Conservation (phyloP, 2,888 invertebrate genomes). For the Tetropium fuscum region DNA sequence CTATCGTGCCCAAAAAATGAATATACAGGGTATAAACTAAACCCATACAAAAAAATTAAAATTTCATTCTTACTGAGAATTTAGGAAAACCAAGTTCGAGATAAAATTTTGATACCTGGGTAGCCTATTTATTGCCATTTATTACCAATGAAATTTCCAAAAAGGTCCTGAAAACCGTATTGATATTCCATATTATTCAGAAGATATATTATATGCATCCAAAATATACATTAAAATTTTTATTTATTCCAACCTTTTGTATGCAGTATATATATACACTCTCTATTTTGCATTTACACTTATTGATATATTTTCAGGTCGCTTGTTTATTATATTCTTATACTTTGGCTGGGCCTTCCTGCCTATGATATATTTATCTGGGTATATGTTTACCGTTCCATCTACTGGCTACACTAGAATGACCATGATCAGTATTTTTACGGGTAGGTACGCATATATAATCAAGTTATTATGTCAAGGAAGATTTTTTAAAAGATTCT, state of each 20-base stretch:
- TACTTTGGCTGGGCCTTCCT: constrained; percentile 79
- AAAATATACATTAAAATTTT: not conserved
- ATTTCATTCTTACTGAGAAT: no score
- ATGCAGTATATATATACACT: not conserved
- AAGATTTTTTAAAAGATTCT: not conserved
- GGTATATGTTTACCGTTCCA: constrained; percentile 78
- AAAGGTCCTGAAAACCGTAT: no score
- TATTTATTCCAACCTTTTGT: not conserved
- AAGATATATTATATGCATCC: no score
- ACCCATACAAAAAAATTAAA: no score
- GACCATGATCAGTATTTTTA: constrained; percentile 78
- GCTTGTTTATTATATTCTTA: constrained; percentile 73
- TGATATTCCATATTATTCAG: no score
- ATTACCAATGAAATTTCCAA: no score
- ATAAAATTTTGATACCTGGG: no score
- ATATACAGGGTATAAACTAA: no score
- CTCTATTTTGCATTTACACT: not conserved
- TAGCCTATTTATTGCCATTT: no score
- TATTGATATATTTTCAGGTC: constrained; percentile 63
- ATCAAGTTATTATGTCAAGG: not conserved
- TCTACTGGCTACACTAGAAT: constrained; percentile 81
- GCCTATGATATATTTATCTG: constrained; percentile 78
- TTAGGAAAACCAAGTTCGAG: no score
- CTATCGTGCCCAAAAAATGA: no score
- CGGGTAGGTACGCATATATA: constrained; percentile 70